A percentile compares a stretch with the other conserved stretches of the same genome.
Conservation (phyloP, 2,113 vertebrate species). For the Myotis yumanensis region DNA sequence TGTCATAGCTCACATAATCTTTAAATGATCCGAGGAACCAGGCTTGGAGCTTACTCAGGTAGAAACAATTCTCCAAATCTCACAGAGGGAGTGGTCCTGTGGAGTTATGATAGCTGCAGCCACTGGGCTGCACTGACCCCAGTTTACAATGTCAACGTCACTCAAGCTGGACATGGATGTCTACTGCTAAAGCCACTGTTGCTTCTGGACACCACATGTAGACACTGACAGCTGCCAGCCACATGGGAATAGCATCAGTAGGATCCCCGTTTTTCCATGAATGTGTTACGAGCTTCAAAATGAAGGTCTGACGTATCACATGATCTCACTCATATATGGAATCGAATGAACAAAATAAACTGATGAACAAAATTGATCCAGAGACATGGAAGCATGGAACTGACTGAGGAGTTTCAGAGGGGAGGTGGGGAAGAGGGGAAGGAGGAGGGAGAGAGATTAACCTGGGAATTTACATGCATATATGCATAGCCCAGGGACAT, state of each 20-base stretch:
- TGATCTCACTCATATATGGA: too few relatives aligned
- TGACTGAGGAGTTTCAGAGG: too few relatives aligned
- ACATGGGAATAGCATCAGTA: not conserved
- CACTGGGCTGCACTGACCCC: not conserved
- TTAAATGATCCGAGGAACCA: not conserved
- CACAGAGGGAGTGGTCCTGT: not conserved
- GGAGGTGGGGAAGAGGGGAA: too few relatives aligned
- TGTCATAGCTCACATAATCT: not conserved
- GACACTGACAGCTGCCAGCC: not conserved
- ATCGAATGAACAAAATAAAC: too few relatives aligned
- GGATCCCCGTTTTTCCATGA: not conserved
- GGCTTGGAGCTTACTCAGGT: not conserved
- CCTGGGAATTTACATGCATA: too few relatives aligned
- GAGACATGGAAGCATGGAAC: too few relatives aligned
- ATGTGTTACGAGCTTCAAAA: not conserved
- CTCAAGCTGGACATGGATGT: not conserved
- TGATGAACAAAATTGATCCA: too few relatives aligned
- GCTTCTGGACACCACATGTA: not conserved
- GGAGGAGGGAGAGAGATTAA: too few relatives aligned
- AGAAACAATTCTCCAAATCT: not conserved
- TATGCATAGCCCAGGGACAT: too few relatives aligned
- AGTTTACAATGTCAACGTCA: not conserved
- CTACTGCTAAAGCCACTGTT: not conserved
- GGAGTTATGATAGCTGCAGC: not conserved
- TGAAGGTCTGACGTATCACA: not conserved